Base-by-base conservation (phyloP, 2,113 vertebrate genomes). In the Pangasianodon hypophthalmus region DNA sequence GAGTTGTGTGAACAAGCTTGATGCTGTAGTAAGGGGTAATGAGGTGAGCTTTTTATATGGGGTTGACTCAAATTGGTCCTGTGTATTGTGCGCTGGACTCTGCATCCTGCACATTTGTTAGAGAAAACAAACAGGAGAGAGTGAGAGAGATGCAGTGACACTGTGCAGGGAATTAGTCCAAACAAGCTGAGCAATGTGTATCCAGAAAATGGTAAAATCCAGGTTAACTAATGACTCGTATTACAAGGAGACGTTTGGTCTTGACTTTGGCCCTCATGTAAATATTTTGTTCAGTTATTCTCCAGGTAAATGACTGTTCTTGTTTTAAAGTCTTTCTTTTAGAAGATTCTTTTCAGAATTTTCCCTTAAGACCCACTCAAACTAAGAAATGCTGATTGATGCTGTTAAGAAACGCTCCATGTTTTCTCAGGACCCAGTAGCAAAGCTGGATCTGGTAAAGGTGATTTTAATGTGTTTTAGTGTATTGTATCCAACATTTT, bases 11-110 rank as follows among this genome's bases (percentile, higher is more conserved):
- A 37, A 77, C 62, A 58, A 84, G 88, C 54, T 64, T 83, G 90
- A 67, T 26, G 10, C 77, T 37, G 37, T 37, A 37, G 37, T 37
- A 37, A 37, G 37, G 1, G 37, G 37, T 37, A 37, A 37, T 37
- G 37, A 37, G 37, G 37, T 37, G 37, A 37, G 37, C 37, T 37
- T 37, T 37, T 37, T 37, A 37, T 37, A 37, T 87, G 90, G 14
- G n/a, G 62, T 77, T 67, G 60, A 83, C 77, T 87, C 81, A 11
- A 83, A 84, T 69, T 54, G 86, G 77, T 46, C 46, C 13, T 77
- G 56, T 37, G 29, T 21, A 64, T 64, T 37, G 85, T 26, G 41
- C n/a, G 73, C 56, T 50, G 84, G 84, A 91, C 67, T 24, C 24
- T 13, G 62, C 26, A 50, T 58, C 64, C 75, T 85, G 21, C 44